Evolutionary conservation across 1,140 invertebrate genomes (phyloP), one percentile per base, ranked within the genome.

Genomic region (Oppia nitens): DNA sequence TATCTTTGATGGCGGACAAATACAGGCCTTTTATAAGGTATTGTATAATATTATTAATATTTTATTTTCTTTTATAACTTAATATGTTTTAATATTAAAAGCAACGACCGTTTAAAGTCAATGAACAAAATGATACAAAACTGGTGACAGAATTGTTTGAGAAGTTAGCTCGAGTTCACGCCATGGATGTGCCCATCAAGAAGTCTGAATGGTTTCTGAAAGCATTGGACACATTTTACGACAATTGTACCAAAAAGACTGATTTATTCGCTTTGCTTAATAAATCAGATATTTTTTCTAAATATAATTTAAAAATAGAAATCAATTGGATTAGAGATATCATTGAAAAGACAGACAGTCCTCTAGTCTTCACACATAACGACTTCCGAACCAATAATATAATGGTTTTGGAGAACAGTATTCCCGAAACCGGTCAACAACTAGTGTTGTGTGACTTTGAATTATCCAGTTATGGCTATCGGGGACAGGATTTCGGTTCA

Each of bases 1-100:
- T 14, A 57, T 57, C 3, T 51, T 57, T 20, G 20, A 48, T 48
- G 47, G 50, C 50, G 56, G 56, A 21, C n/a, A 48, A 1, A 50
- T 57, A 12, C 21, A 47, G 45, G 45, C 45, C 2, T 56, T 47
- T 56, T 45, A 56, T 49, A 47, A 56, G 47, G 55, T 56, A 55
- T 3, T 2, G n/a, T 14, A 47, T 47, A 47, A 11, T n/a, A 11
- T 26, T 25, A 6, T 20, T 55, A 25, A 12, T 56, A 47, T 1
- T 20, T 20, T 47, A 6, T 47, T 11, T 21, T 2, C 11, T 2
- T n/a, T 24, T 56, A 20, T 21, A 2, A 26, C 1, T n/a, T n/a
- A n/a, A n/a, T n/a, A n/a, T n/a, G n/a, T n/a, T n/a, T n/a, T n/a
- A n/a, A n/a, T n/a, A n/a, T n/a, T n/a, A n/a, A n/a, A 27, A 56